These are phyloP conservation scores for Epinotia brunnichana DNA, from an alignment of 2,888 invertebrate species.

Conservation along the genomic window DNA sequence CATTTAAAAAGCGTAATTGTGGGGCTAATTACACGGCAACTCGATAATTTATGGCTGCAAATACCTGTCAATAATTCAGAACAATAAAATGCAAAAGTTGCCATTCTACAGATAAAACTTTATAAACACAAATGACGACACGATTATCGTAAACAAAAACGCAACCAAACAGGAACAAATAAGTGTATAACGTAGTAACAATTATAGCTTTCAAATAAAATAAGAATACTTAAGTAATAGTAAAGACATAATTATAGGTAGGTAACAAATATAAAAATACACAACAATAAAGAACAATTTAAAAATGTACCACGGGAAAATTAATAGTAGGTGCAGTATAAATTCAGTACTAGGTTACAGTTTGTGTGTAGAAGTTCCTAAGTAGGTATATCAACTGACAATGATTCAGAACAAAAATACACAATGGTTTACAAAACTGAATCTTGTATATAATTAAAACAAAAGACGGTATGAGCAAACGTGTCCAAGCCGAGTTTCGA, in stretches of 20 bases:
- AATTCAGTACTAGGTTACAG: not conserved
- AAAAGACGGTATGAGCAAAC: slow-evolving; percentile 39
- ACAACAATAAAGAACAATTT: too few species aligned
- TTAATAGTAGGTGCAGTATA: not conserved
- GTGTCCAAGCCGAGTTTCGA: slow-evolving; percentile 54
- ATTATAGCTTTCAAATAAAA: too few species aligned
- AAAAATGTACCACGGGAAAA: not conserved
- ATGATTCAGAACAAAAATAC: slow-evolving; percentile 18
- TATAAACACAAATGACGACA: not conserved
- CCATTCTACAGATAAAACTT: not conserved
- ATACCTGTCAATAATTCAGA: slow-evolving; percentile 32
- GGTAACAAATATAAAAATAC: too few species aligned
- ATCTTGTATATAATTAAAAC: slow-evolving; percentile 32
- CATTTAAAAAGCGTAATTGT: slow-evolving; percentile 44
- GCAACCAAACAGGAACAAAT: too few species aligned
- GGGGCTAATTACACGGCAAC: slow-evolving; percentile 37
- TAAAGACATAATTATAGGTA: too few species aligned
- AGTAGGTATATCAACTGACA: not conserved
- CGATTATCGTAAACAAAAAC: not conserved
- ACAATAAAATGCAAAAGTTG: slow-evolving; percentile 6
- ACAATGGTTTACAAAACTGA: slow-evolving; percentile 8
- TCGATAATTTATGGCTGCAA: slow-evolving; percentile 38
- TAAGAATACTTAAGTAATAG: too few species aligned
- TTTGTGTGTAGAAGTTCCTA: too few species aligned
- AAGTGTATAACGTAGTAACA: too few species aligned